Evolutionary conservation across 2,888 invertebrate species (phyloP).

Genomic region (Apotomis betuletana): DNA sequence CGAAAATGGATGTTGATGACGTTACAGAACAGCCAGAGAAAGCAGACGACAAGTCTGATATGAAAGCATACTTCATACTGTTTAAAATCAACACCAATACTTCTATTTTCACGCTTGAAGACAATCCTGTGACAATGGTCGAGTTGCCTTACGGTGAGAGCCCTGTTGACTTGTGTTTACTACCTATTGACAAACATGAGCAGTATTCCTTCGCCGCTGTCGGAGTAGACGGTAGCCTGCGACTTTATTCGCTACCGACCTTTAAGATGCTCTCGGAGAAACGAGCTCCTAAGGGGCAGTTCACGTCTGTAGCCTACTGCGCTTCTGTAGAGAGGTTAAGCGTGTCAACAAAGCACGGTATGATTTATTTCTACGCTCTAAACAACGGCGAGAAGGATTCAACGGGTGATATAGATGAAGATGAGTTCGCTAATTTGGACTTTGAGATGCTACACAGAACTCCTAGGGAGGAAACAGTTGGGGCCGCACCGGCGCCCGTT

Average conservation of each 20-base stretch:
- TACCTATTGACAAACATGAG: slow-evolving; percentile 82
- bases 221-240: slow-evolving; percentile 89
- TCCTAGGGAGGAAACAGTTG: slow-evolving; percentile 67
- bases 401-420: slow-evolving; percentile 88
- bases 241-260: slow-evolving; percentile 88
- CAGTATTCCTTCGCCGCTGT: slow-evolving; percentile 88
- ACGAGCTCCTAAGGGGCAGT: slow-evolving; percentile 86
- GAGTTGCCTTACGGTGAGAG: slow-evolving; percentile 86
- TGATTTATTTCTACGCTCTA: slow-evolving; percentile 91
- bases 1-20: slow-evolving; percentile 78
- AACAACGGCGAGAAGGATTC: slow-evolving; percentile 89
- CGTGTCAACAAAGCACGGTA: slow-evolving; percentile 91
- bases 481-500: slow-evolving; percentile 62
- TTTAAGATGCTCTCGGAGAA: slow-evolving; percentile 88
- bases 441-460: slow-evolving; percentile 74
- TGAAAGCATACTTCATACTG: slow-evolving; percentile 70
- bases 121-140: slow-evolving; percentile 84
- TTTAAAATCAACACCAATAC: slow-evolving; percentile 72
- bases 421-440: slow-evolving; percentile 82
- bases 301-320: slow-evolving; percentile 93
- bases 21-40: slow-evolving; percentile 59
- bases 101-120: slow-evolving; percentile 73
- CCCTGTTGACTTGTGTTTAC: slow-evolving; percentile 87
- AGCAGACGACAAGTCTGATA: slow-evolving; percentile 58
- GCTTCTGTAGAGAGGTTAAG: slow-evolving; percentile 94